Base-by-base conservation (phyloP, 2,113 vertebrate genomes). In the Lynx canadensis region DNA sequence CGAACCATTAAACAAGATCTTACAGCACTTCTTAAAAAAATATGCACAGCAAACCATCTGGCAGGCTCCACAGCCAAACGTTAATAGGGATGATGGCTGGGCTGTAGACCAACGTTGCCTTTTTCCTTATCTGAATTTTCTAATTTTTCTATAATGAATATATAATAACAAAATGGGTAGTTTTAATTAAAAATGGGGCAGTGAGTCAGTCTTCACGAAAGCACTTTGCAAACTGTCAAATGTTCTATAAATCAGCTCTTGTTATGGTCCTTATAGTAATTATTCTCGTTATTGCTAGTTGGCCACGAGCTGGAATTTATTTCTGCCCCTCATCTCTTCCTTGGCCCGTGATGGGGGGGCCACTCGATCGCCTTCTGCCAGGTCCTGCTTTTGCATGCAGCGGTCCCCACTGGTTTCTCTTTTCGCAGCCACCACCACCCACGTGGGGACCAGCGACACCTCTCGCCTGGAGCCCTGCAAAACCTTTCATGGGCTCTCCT, bases 121-220 rank as follows among this genome's bases (percentile, higher is more conserved):
- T 90, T 85, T 63, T 33, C 38, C 94, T 93, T 83, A 36, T 87
- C 33, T 52, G 68, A 87, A 60, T 79, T 94, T 89, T 23, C 66
- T 73, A 36, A 57, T 81, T 89, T 93, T 94, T 86, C 83, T 66
- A 4, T 82, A 95, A 89, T 95, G 91, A 92, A 89, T 52, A 63
- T 78, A 5, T 86, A 92, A 97, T 81, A 95, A 45, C 78, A 57
- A 87, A 96, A 82, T 65, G 88, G 92, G 73, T 65, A 63, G 57
- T 94, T 94, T 94, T 96, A 94, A 83, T 92, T 93, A 86, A 78
- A 94, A 86, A 66, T 7, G 60, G 52, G 68, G 81, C 50, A 15
- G 45, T 76, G 96, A 94, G 84, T 83, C 95, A 83, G 3, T 41
- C 33, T 83, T 90, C 33, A 0, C 36, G 85, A 90, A 60, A 52